phyloP scores from a whole-genome alignment of 2,113 vertebrate species.

The Podocnemis expansa region DNA sequence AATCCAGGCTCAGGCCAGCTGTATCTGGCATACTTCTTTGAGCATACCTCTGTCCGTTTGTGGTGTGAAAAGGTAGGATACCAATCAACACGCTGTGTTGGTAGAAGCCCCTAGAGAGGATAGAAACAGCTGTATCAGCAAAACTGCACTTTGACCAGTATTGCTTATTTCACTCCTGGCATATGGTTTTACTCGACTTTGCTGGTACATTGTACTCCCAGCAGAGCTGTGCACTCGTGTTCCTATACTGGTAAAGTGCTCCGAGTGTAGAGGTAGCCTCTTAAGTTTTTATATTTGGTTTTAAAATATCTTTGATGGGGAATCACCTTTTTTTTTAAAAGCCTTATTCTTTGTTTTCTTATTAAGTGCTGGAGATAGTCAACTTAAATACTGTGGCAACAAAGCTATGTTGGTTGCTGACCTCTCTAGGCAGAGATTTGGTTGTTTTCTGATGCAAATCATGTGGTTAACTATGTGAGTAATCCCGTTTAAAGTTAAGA shows the following conservation, averaged over 20 bases:
- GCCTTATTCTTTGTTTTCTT: neutral
- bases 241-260: neutral
- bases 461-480: neutral
- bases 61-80: neutral
- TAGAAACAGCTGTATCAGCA: neutral
- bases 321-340: neutral
- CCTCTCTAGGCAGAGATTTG: neutral
- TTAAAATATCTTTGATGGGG: neutral
- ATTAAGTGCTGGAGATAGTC: neutral
- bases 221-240: neutral
- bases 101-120: too few species aligned
- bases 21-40: neutral
- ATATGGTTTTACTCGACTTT: neutral
- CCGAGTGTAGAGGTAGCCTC: neutral
- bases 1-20: too few species aligned
- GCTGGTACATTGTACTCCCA: neutral
- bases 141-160: neutral
- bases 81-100: neutral
- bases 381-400: neutral
- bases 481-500: neutral
- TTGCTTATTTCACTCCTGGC: neutral
- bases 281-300: neutral
- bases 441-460: neutral
- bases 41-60: neutral
- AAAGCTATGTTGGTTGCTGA: fast-evolving